phyloP scores from a whole-genome alignment of 2,888 invertebrate species.

The Drymonia ruficornis region DNA sequence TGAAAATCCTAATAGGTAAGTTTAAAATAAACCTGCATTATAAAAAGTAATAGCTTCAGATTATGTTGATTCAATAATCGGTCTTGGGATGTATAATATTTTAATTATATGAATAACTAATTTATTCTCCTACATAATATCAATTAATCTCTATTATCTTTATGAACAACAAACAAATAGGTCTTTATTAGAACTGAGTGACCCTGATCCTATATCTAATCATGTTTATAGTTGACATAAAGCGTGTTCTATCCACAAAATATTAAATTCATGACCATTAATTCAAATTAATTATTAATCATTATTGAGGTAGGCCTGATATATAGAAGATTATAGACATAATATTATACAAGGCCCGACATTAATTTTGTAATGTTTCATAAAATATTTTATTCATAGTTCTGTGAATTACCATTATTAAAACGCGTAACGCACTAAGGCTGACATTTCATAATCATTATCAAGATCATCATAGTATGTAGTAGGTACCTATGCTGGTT shows the following conservation, averaged over 20 bases:
- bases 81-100: too few species aligned
- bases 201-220: not conserved
- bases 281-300: not conserved
- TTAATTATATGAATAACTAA: not conserved
- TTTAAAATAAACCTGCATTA: too few species aligned
- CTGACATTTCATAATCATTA: conserved; percentile 31
- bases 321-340: not conserved
- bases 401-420: conserved; percentile 9
- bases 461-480: conserved; percentile 29
- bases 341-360: not conserved
- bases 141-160: not conserved
- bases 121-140: not conserved
- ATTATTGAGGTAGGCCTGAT: not conserved
- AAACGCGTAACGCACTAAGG: conserved; percentile 18
- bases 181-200: not conserved
- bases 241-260: not conserved
- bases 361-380: not conserved
- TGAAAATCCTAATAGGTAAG: too few species aligned
- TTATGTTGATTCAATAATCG: too few species aligned
- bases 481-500: conserved; percentile 13
- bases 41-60: too few species aligned
- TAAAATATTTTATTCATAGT: not conserved
- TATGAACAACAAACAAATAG: not conserved
- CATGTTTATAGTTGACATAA: not conserved
- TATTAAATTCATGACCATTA: not conserved